Percentiles rank a stretch among this genome's conserved stretches.
These are phyloP conservation scores for Istiophorus platypterus DNA, from an alignment of 2,113 vertebrate species.

Conservation along the genomic window DNA sequence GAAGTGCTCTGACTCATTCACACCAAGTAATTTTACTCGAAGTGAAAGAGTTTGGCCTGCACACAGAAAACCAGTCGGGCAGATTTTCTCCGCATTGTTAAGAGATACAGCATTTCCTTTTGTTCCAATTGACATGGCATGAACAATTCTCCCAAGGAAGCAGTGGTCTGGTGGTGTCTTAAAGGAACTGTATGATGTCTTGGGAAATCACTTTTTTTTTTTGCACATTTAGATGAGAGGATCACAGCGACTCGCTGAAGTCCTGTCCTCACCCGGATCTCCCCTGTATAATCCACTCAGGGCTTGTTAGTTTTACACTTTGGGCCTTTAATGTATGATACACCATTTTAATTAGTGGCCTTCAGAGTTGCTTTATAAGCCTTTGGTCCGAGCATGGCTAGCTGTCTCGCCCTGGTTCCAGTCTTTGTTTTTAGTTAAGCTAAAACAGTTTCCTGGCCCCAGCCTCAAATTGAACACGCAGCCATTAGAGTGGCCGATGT, in stretches of 20 bases:
- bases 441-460: too few species aligned
- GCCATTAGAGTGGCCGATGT: background rate
- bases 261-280: background rate
- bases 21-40: conserved; percentile 30
- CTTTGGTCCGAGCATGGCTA: background rate
- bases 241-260: background rate
- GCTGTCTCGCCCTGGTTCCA: background rate
- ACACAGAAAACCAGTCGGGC: conserved; percentile 56
- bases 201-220: conserved; percentile 1
- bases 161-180: conserved; percentile 14
- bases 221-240: background rate
- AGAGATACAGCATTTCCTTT: conserved; percentile 23
- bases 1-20: conserved; percentile 51
- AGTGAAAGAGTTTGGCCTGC: conserved; percentile 34
- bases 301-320: background rate
- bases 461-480: background rate
- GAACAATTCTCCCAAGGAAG: conserved; percentile 21
- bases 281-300: background rate
- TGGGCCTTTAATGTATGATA: background rate
- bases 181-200: background rate
- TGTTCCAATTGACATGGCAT: conserved; percentile 20
- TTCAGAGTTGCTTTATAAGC: background rate
- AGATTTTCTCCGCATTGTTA: conserved; percentile 7
- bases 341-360: background rate
- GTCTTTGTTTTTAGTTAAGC: background rate